These are phyloP conservation scores for Nemurella pictetii DNA, from an alignment of 2,888 invertebrate species.

Conservation along the genomic window DNA sequence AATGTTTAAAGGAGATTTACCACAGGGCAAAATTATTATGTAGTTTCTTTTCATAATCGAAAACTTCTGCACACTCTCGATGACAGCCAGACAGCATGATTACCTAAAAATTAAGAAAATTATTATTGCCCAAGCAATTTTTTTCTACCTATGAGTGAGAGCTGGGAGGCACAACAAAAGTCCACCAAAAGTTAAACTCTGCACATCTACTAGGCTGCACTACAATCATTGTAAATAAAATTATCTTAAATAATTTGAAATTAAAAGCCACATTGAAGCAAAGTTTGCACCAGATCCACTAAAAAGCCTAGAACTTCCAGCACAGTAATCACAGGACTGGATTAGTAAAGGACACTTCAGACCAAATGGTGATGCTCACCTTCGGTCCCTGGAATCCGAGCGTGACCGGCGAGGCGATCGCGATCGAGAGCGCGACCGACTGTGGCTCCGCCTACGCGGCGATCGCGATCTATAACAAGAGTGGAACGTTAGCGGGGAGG, in stretches of 20 bases:
- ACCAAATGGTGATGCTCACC: slow-evolving; percentile 4
- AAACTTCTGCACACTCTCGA: not conserved
- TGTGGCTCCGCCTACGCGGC: slow-evolving; percentile 25
- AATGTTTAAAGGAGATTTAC: not conserved
- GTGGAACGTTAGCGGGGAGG: not conserved
- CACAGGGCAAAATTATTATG: not conserved
- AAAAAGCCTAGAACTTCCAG: no score
- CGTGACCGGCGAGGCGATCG: slow-evolving; percentile 32
- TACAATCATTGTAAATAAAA: no score
- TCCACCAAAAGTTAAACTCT: no score
- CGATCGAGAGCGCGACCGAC: slow-evolving; percentile 30
- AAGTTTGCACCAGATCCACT: no score
- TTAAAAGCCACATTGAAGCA: no score
- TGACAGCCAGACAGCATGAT: not conserved
- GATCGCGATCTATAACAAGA: slow-evolving; percentile 30
- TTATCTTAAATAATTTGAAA: no score
- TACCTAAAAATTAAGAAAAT: not conserved
- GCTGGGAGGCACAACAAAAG: no score
- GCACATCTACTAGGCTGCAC: no score
- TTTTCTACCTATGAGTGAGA: no score
- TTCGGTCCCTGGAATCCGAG: slow-evolving; percentile 31
- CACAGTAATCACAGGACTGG: no score
- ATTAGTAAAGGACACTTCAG: no score
- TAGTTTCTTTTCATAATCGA: not conserved
- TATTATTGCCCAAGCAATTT: no score